Evolutionary conservation across 2,888 invertebrate species (phyloP).

Genomic region (Eupithecia subumbrata): DNA sequence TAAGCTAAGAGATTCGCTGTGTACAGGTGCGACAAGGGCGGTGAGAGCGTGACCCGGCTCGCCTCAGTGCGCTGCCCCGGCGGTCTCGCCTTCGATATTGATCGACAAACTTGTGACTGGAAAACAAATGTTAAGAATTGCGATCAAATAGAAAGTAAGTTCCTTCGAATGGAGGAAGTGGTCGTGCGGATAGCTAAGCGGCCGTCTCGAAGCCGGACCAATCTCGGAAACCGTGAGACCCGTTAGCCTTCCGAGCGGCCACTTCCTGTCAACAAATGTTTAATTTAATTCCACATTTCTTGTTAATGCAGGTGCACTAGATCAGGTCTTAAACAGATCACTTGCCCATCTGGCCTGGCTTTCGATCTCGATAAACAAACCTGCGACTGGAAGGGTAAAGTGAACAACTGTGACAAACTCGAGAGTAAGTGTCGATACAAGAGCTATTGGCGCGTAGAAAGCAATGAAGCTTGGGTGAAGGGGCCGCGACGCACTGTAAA

Average conservation of each 20-base stretch:
- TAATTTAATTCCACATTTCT: conserved; percentile 80
- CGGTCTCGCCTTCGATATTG: conserved; percentile 96
- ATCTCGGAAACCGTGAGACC: conserved; percentile 52
- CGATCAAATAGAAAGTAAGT: conserved; percentile 97
- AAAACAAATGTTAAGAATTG: conserved; percentile 98
- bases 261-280: conserved; percentile 69
- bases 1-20: conserved; percentile 71
- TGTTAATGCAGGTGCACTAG: conserved; percentile 93
- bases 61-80: conserved; percentile 95
- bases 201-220: conserved; percentile 60
- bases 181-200: conserved; percentile 74
- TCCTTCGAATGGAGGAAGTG: conserved; percentile 72
- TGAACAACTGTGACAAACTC: conserved; percentile 97
- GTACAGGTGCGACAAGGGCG: conserved; percentile 95
- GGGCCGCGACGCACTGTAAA: conserved; percentile 82
- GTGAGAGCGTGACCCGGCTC: conserved; percentile 93
- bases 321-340: conserved; percentile 98
- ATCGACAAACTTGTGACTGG: conserved; percentile 98
- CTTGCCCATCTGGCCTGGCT: conserved; percentile 98
- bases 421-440: conserved; percentile 93
- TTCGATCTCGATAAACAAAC: conserved; percentile 99
- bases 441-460: conserved; percentile 79
- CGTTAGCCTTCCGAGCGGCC: conserved; percentile 74
- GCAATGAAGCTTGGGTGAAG: conserved; percentile 81
- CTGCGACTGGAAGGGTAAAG: conserved; percentile 99